These are phyloP conservation scores for Threskiornis aethiopicus DNA, from an alignment of 2,797 vertebrate species.

Conservation along the genomic window DNA sequence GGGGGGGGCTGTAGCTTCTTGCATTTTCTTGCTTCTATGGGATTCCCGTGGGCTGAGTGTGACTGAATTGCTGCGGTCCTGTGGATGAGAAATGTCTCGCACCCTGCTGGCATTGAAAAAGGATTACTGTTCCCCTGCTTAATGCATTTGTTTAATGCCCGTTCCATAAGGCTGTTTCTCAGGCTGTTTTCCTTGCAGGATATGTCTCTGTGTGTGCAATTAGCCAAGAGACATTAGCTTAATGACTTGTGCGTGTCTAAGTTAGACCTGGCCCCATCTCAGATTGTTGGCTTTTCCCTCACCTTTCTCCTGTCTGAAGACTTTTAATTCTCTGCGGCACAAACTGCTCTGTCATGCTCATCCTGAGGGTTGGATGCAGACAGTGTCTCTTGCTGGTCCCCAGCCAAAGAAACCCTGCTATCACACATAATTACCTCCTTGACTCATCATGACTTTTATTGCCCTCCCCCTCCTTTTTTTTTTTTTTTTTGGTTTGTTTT, in stretches of 20 bases:
- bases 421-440: conserved; percentile 26
- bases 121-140: conserved; percentile 16
- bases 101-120: conserved; percentile 3
- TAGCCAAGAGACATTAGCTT: conserved; percentile 48
- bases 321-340: neutral
- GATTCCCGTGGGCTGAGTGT: conserved; percentile 32
- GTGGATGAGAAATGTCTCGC: conserved; percentile 47
- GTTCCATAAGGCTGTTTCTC: conserved; percentile 16
- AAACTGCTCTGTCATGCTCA: conserved; percentile 40
- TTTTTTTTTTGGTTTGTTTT: neutral
- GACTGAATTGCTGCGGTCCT: neutral
- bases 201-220: conserved; percentile 23
- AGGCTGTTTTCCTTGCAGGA: conserved; percentile 39
- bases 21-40: conserved; percentile 43
- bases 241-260: conserved; percentile 42
- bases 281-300: neutral
- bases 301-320: conserved; percentile 21
- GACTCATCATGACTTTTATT: conserved; percentile 31
- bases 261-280: neutral
- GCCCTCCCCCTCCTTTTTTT: neutral
- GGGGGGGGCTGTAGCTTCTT: conserved; percentile 29
- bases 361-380: neutral
- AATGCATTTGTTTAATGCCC: neutral
- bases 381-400: neutral
- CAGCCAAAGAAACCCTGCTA: conserved; percentile 38